Base-by-base conservation (phyloP, 2,797 vertebrate genomes). In the Paedocypris micromegethes region DNA sequence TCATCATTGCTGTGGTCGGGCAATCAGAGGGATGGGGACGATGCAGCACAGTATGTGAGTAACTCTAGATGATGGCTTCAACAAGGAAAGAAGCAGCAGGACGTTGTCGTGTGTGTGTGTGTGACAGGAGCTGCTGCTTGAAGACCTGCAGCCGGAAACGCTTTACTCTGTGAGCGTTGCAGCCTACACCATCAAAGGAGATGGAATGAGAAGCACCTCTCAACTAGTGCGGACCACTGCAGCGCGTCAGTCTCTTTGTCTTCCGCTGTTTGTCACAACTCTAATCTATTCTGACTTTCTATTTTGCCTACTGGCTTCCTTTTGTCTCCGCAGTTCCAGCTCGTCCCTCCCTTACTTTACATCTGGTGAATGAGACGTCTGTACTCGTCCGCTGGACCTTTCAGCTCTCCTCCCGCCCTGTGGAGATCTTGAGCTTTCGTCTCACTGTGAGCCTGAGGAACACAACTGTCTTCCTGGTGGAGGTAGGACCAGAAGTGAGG, bases 31-130 rank as follows among this genome's bases (percentile, higher is more conserved):
- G 87, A 88, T 88, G 92, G 85, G 83, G 93, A 96, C 87, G 92
- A 97, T 85, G 92, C 91, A 38, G 93, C 95, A 75, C 92, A 94
- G 86, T 97, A 98, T 75, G 94, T 97, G 86, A 97, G 95, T 93
- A 87, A 23, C 23, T 23, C 23, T 23, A 23, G 23, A 23, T 23
- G 23, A 23, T 23, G 23, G 23, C 23, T 23, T 23, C 23, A 23
- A 23, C 23, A 23, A 23, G 23, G 1, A 23, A 23, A 23, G 23
- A 23, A 23, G 23, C 23, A 23, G 23, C 4, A 40, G n/a, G 3
- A 6, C 9, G 40, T 48, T 37, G 39, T 53, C 60, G 65, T 23
- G 38, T 67, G 49, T 39, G 8, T 47, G 41, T 72, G 49, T 68
- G 72, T 58, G 47, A 5, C 73, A 96, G 94, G 94, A 97, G 76